Conservation (phyloP, 2,888 invertebrate species). For the Emmelina monodactyla region DNA sequence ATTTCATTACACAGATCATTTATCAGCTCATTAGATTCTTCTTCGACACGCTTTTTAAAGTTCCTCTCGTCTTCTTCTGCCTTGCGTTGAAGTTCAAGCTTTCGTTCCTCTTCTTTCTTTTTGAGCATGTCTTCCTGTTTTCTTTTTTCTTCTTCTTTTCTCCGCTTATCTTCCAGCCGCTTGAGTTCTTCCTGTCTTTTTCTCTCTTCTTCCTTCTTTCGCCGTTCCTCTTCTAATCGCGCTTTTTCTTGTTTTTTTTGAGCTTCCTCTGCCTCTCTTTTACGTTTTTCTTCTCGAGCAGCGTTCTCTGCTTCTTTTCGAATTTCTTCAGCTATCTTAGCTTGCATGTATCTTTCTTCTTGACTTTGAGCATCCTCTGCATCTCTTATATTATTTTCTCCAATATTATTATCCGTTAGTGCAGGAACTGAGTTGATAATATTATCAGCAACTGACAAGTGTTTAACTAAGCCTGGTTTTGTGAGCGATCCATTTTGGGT, state of each 20-base stretch:
- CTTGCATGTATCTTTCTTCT: constrained; percentile 21
- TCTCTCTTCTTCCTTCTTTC: constrained; percentile 16
- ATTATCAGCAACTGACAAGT: constrained; percentile 36
- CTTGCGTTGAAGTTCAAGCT: constrained; percentile 35
- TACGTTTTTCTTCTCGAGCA: constrained; percentile 15
- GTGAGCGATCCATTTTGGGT: constrained; percentile 22
- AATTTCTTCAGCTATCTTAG: constrained; percentile 21
- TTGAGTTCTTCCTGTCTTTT: constrained; percentile 24
- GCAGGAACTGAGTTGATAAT: constrained; percentile 34
- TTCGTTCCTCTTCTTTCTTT: constrained; percentile 38
- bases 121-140: constrained; percentile 33
- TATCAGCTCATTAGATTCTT: constrained; percentile 34
- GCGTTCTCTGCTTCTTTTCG: constrained; percentile 20
- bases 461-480: constrained; percentile 45
- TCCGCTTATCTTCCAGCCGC: constrained; percentile 28
- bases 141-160: constrained; percentile 32
- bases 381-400: too few relatives aligned
- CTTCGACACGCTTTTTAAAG: constrained; percentile 40
- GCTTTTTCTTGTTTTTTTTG: constrained; percentile 22
- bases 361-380: constrained; percentile 38
- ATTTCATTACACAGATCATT: constrained; percentile 38
- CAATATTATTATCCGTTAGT: constrained; percentile 19
- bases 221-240: constrained; percentile 18
- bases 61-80: constrained; percentile 35
- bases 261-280: not conserved